Conservation (phyloP, 2,888 invertebrate species). For the Sarcophaga carnaria region DNA sequence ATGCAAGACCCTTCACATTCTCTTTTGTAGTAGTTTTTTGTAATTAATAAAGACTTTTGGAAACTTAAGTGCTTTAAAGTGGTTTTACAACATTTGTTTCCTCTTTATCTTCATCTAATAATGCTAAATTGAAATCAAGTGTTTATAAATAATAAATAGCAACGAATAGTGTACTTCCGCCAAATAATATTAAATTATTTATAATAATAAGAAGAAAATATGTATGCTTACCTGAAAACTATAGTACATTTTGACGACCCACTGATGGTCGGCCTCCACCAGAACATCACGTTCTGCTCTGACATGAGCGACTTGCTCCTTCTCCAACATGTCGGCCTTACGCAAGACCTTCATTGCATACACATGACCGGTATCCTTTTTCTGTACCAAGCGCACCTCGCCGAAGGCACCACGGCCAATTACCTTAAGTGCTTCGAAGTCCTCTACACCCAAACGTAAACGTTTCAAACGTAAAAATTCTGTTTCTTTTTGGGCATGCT, state of each 20-base stretch:
- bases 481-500: slow-evolving; percentile 99
- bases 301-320: slow-evolving; percentile 98
- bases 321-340: slow-evolving; percentile 99
- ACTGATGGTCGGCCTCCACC: slow-evolving; percentile 99
- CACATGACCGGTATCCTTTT: slow-evolving; percentile 99
- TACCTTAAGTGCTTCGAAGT: slow-evolving; percentile 98
- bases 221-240: slow-evolving; percentile 88
- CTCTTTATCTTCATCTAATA: no score
- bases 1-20: no score
- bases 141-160: no score
- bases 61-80: no score
- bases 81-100: no score
- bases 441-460: slow-evolving; percentile 97
- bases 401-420: slow-evolving; percentile 97
- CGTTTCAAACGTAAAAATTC: slow-evolving; percentile 98
- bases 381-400: slow-evolving; percentile 98
- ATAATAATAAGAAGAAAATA: neutral
- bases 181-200: no score
- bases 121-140: no score
- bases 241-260: slow-evolving; percentile 99
- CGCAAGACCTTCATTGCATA: slow-evolving; percentile 99
- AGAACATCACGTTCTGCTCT: slow-evolving; percentile 98
- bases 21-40: no score
- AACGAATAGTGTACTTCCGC: no score
- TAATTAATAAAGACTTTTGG: no score